Evolutionary conservation across 2,797 vertebrate species (phyloP).

Genomic region (Pygocentrus nattereri): DNA sequence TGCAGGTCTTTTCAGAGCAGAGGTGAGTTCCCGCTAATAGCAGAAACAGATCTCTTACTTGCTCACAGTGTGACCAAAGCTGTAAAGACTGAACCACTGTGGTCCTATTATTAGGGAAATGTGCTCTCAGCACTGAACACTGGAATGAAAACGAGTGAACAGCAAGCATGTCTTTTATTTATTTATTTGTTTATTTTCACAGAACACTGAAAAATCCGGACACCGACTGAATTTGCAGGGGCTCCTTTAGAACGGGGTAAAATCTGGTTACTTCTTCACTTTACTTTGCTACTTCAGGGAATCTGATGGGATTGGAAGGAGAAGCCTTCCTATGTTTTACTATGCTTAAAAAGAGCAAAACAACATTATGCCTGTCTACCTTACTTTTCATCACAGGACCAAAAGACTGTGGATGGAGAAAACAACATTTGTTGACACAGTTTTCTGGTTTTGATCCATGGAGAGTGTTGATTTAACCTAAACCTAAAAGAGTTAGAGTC

Average conservation of each 20-base stretch:
- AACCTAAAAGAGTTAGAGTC: conserved; percentile 26
- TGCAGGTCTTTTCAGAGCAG: background rate
- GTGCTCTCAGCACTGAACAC: background rate
- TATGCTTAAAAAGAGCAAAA: conserved; percentile 8
- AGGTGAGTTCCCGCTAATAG: background rate
- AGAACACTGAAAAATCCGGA: background rate
- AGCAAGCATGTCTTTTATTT: background rate
- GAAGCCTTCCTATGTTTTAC: background rate
- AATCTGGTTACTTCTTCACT: background rate
- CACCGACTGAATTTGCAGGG: background rate
- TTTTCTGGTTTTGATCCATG: background rate
- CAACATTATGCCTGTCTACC: background rate
- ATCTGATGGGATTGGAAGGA: conserved; percentile 7
- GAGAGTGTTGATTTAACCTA: conserved; percentile 19
- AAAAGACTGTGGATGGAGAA: background rate
- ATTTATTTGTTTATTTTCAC: too few relatives aligned
- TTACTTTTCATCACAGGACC: background rate
- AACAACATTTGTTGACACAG: background rate
- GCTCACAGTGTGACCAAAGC: background rate
- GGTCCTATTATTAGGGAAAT: background rate
- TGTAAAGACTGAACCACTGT: background rate
- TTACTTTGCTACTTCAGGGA: conserved; percentile 9
- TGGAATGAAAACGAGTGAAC: background rate
- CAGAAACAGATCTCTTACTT: background rate
- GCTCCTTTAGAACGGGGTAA: background rate